Base-by-base conservation (phyloP, 2,797 vertebrate genomes). In the Cetoscarus ocellatus region DNA sequence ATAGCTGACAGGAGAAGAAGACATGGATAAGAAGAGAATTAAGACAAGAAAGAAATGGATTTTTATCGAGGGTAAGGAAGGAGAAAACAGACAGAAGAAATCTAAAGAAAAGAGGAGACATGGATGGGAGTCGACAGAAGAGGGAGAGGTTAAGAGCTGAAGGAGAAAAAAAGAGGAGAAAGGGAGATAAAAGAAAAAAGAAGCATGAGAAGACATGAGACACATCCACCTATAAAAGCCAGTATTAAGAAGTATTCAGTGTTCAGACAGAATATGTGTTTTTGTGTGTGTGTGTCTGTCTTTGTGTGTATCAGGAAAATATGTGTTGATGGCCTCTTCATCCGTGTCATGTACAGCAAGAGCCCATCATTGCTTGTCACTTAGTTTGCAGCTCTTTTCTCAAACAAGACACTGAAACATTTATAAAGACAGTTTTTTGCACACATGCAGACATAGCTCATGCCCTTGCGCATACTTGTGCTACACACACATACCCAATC, bases 321-420 rank as follows among this genome's bases (percentile, higher is more conserved):
- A 64, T 58, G 83, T 83, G 83, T 87, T 90, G 88, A 90, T 82
- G 92, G 88, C 87, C 85, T 90, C 86, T 88, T 88, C 93, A 93
- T 94, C 93, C 94, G 91, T 86, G 83, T 86, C 19, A 86, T 90
- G 86, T 85, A 80, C 80, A 70, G 77, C 67, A 83, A 80, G 84
- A 77, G 76, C 91, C 94, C 92, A 89, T 93, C 91, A 92, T 75
- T 92, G 91, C 91, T 63, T 74, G 86, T 87, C 79, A 73, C 86
- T 86, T 83, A 81, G 78, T 79, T 84, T 75, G 86, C 79, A 79
- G 75, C 73, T 77, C 75, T 73, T 81, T 74, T 4, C 27, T 27
- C 27, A 27, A 27, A 27, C 27, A 27, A 72, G 56, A 76, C 77
- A 52, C 72, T 86, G 79, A 91, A 85, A 89, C 89, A 92, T 87